Percentiles rank a stretch among this genome's conserved stretches.
These are phyloP conservation scores for Lineus longissimus DNA, from an alignment of 1,140 invertebrate genomes.

Conservation along the genomic window DNA sequence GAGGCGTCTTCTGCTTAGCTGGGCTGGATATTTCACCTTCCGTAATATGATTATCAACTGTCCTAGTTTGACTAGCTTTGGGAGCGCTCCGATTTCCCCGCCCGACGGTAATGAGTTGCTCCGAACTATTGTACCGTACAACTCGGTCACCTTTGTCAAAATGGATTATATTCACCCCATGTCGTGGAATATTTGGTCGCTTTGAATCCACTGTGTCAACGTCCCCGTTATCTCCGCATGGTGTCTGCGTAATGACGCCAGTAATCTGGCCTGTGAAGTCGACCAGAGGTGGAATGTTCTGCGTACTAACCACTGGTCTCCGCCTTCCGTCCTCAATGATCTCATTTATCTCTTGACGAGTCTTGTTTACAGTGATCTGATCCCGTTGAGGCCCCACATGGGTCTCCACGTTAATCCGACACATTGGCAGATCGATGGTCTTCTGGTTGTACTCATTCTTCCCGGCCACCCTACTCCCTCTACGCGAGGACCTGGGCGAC, in stretches of 20 bases:
- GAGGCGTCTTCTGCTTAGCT: no score
- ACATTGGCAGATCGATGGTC: constrained; percentile 26
- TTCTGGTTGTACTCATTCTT: constrained; percentile 17
- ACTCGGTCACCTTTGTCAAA: no score
- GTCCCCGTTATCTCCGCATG: not conserved
- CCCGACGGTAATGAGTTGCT: no score
- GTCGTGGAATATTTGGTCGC: not conserved
- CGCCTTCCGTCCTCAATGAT: constrained; percentile 22
- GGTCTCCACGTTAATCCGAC: constrained; percentile 25
- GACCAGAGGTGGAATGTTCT: constrained; percentile 11
- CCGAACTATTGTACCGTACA: no score
- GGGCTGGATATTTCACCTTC: no score
- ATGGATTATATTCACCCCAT: not conserved
- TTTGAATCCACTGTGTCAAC: not conserved
- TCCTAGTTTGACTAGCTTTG: no score
- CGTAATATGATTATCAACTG: no score
- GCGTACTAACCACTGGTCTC: constrained; percentile 13
- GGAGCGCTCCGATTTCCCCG: no score
- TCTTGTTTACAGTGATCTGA: constrained; percentile 20
- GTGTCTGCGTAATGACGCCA: not conserved
- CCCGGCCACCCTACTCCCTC: no score
- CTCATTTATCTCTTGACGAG: constrained; percentile 23
- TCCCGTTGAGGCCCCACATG: constrained; percentile 20
- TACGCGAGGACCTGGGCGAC: no score
- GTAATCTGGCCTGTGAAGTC: constrained; percentile 20